Evolutionary conservation across 2,797 vertebrate species (phyloP).

Genomic region (Chrysocyon brachyurus): DNA sequence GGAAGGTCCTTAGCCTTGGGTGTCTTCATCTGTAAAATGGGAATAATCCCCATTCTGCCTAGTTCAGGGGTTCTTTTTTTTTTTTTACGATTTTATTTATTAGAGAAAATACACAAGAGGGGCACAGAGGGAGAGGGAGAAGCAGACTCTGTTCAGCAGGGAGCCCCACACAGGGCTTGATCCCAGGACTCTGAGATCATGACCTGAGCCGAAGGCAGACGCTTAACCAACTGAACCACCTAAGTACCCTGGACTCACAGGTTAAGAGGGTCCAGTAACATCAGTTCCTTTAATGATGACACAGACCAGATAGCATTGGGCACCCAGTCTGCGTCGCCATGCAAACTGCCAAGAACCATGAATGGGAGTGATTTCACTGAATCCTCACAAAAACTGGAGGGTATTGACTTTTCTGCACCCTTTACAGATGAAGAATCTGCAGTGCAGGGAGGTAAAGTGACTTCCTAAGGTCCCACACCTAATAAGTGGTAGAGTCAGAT

Average conservation of each 20-base stretch:
- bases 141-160: not conserved
- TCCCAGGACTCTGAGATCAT: not conserved
- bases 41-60: not conserved
- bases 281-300: not conserved
- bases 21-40: constrained; percentile 58
- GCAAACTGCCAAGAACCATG: not conserved
- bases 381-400: not conserved
- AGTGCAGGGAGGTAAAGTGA: constrained; percentile 45
- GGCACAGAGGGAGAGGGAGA: not conserved
- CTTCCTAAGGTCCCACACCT: constrained; percentile 44
- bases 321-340: not conserved
- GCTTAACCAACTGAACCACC: not conserved
- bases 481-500: not conserved
- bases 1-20: constrained; percentile 12
- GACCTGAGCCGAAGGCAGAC: not conserved
- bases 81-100: not conserved
- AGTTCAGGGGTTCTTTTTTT: not conserved
- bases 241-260: not conserved
- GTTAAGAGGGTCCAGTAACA: not conserved
- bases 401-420: not conserved
- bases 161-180: not conserved
- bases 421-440: constrained; percentile 58
- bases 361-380: not conserved
- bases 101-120: not conserved
- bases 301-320: not conserved